A percentile compares a stretch with the other conserved stretches of the same genome.
phyloP scores from a whole-genome alignment of 1,140 invertebrate species.

The Papilio glaucus region DNA sequence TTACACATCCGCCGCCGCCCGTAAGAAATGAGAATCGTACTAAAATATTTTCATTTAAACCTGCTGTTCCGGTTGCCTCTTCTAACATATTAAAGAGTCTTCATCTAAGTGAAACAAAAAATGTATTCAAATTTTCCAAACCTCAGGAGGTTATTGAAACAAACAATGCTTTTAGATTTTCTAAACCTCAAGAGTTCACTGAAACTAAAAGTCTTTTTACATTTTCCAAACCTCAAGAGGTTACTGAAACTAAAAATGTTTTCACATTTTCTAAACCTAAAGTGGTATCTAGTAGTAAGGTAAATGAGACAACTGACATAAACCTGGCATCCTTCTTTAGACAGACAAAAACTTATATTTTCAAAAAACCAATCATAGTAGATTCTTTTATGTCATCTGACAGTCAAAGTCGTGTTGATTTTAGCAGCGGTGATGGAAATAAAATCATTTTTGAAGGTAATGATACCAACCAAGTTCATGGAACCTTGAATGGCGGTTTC shows the following conservation, averaged over 20 bases:
- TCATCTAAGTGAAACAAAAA: slow-evolving; percentile 62
- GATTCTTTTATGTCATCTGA: too few relatives aligned
- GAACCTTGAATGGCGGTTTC: slow-evolving; percentile 18
- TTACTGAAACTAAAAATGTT: slow-evolving; percentile 38
- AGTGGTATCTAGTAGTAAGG: slow-evolving; percentile 44
- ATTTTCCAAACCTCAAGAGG: slow-evolving; percentile 53
- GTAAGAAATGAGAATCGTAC: slow-evolving; percentile 42
- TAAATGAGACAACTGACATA: not conserved
- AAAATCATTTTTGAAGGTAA: slow-evolving; percentile 49
- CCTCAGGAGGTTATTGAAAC: slow-evolving; percentile 52
- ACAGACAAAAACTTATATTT: slow-evolving; percentile 40
- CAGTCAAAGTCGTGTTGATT: slow-evolving; percentile 38
- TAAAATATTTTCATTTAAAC: slow-evolving; percentile 65
- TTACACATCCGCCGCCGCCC: slow-evolving; percentile 44
- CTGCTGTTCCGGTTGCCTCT: slow-evolving; percentile 63
- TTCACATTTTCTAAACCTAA: slow-evolving; percentile 51
- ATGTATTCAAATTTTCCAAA: slow-evolving; percentile 71
- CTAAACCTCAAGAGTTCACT: slow-evolving; percentile 61
- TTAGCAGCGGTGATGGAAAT: slow-evolving; percentile 44
- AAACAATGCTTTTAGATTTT: slow-evolving; percentile 70
- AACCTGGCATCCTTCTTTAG: slow-evolving; percentile 28
- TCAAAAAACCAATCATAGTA: slow-evolving; percentile 45
- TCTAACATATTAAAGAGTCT: slow-evolving; percentile 60
- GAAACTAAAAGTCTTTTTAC: slow-evolving; percentile 43
- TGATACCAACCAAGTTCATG: not conserved